Evolutionary conservation across 2,113 vertebrate genomes (phyloP), one percentile per base, ranked within the genome.

Genomic region (Tiliqua scincoides): DNA sequence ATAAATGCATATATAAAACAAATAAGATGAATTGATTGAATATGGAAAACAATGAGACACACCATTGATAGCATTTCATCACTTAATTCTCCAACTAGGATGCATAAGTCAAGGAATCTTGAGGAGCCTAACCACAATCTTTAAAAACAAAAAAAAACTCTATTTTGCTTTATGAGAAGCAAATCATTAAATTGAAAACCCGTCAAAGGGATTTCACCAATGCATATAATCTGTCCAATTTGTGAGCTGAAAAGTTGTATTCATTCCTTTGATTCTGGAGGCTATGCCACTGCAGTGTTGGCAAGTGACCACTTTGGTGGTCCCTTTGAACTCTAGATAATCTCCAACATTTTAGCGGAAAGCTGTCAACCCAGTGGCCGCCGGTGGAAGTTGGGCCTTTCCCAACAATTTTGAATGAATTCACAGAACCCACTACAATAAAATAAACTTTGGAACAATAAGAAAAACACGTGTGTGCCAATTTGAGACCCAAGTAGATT

Each of bases 381-480:
- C n/a, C n/a, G n/a, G n/a, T n/a, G n/a, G n/a, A n/a, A n/a, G n/a
- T n/a, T 8, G 43, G 8, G 72, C 72, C 59, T 88, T 90, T 85
- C 1, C 63, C 89, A 5, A 68, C 6, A 86, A 89, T 79, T 93
- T 81, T 79, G 73, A 85, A 72, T 90, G 89, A 91, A 81, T 71
- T 74, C 77, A 88, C 89, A 94, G 71, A 54, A 70, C 86, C 85
- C 89, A 40, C 23, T 65, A 75, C 81, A 87, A 89, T 71, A 76
- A 86, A 90, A 84, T 84, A 83, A 32, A 40, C 90, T 83, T 70
- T 83, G 75, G 40, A 30, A 88, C 78, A 30, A 91, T 1, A 67
- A 84, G 87, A 91, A 93, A 85, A 43, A 30, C 76, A 86, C 30
- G 90, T 89, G 77, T 81, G 87, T 82, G 87, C 85, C 85, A 72